Evolutionary conservation across 2,113 vertebrate species (phyloP), one percentile per base, ranked within the genome.

Genomic region (Scalopus aquaticus): DNA sequence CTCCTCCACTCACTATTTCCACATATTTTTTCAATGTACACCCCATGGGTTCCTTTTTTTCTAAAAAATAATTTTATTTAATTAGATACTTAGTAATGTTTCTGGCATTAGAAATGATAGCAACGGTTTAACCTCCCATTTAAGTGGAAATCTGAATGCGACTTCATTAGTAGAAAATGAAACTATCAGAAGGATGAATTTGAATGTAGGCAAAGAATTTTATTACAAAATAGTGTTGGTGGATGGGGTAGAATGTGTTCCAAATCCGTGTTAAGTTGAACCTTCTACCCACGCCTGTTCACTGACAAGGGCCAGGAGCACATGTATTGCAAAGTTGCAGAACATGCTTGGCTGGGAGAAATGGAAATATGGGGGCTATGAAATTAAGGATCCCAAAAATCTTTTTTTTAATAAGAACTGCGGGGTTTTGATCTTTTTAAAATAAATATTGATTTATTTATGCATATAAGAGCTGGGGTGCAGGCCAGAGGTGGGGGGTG

Each of bases 41-140:
- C 15, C 8, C 10, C 9, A 11, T 49, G 32, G 6, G 15, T 81
- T 93, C 82, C 42, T 79, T 54, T 64, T 73, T 5, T 49, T 58
- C 6, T 37, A 72, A 49, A 28, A 28, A 42, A 62, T 69, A 16
- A 67, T 72, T 69, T 84, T 51, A 70, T 79, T 76, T 77, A 85
- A 67, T 65, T 76, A 73, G 44, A 62, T 76, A 82, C 95, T 96
- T 85, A 62, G 28, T 94, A 62, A 77, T 72, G 32, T 84, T 94
- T 79, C n/a, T 95, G 9, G 49, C 44, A 88, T 24, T 86, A 51
- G 42, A 89, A 94, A 42, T 88, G 62, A 85, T 69, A 90, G 39
- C 16, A 58, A 6, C 19, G 69, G 13, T 95, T 96, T 60, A 77
- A 77, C 13, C 74, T 94, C 77, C 22, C 19, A 6, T 73, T 90